These are phyloP conservation scores for Agrilus cyanescens DNA, from an alignment of 2,888 invertebrate genomes.

Conservation along the genomic window DNA sequence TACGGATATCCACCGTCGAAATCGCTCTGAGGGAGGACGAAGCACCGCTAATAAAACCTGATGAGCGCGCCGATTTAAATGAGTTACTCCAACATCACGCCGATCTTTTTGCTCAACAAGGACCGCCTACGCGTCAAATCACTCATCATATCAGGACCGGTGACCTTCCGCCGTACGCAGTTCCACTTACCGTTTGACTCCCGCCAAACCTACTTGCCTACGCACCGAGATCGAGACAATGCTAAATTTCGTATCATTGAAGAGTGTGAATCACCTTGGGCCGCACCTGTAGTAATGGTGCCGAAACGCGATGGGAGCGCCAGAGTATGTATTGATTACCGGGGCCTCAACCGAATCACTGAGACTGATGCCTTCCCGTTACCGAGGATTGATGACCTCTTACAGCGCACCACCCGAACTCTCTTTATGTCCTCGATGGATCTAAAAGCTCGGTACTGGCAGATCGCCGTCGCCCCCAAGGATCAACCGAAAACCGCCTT, in stretches of 20 bases:
- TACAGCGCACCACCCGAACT: background rate
- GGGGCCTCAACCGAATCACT: slow-evolving; percentile 11
- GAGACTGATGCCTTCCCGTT: slow-evolving; percentile 9
- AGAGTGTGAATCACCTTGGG: slow-evolving; percentile 1
- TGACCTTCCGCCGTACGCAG: slow-evolving; percentile 22
- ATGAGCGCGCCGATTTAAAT: too few relatives aligned
- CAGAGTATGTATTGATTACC: slow-evolving; percentile 1
- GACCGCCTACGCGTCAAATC: slow-evolving; percentile 5
- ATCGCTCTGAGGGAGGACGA: too few relatives aligned
- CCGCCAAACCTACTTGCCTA: slow-evolving; percentile 11
- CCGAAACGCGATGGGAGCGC: background rate
- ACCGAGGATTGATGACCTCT: slow-evolving; percentile 11
- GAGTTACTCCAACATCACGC: too few relatives aligned
- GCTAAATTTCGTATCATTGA: background rate
- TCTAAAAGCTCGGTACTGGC: too few relatives aligned
- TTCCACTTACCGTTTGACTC: slow-evolving; percentile 23
- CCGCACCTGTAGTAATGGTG: slow-evolving; percentile 1
- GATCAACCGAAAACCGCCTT: too few relatives aligned
- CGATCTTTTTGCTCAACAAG: slow-evolving; percentile 1
- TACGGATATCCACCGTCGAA: too few relatives aligned
- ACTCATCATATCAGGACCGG: slow-evolving; percentile 21
- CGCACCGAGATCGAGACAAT: background rate
- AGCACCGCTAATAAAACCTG: too few relatives aligned
- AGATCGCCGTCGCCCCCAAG: too few relatives aligned
- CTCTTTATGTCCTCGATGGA: too few relatives aligned